Base-by-base conservation (phyloP, 1,140 invertebrate species). In the Drosophila arizonae region DNA sequence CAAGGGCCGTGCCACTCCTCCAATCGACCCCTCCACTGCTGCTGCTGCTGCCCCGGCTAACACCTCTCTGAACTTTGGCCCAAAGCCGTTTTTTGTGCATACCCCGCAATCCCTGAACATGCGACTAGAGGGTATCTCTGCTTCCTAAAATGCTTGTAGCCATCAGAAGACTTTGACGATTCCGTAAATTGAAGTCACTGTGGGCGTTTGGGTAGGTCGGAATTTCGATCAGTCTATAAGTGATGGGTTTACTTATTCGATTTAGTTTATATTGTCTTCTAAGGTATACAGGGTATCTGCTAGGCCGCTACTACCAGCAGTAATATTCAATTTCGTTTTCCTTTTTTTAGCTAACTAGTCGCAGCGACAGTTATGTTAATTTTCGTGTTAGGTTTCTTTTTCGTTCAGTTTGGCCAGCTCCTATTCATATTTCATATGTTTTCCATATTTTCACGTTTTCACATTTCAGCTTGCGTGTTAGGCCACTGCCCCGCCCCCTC, bases 361-460 rank as follows among this genome's bases (percentile, higher is more conserved):
- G 48, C 45, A 64, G 60, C 70, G 71, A 75, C 84, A 84, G 69
- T 80, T 87, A 87, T 87, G 84, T 84, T 87, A 87, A 87, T 87
- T 84, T 69, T 69, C 66, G 62, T 85, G 68, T 71, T 71, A 58
- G 52, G 67, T 72, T 72, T 76, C 69, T 21, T 62, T 72, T 82
- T 82, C 72, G 70, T 82, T 79, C 70, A 75, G 62, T 60, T 67
- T 75, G 67, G 60, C 64, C n/a, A 85, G 66, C 70, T 76, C 54
- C 54, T 67, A 76, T 86, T 87, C 79, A 81, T 78, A 77, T 75
- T 81, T 81, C 82, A 84, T 87, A 87, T 79, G 79, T 84, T 39
- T 30, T 39, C 11, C 55, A 39, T 46, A 36, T 79, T 81, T 85
- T 73, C 55, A 46, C 41, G 30, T 81, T 85, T 73, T 46, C 43